Evolutionary conservation across 2,888 invertebrate genomes (phyloP).

Genomic region (Spodoptera picta): DNA sequence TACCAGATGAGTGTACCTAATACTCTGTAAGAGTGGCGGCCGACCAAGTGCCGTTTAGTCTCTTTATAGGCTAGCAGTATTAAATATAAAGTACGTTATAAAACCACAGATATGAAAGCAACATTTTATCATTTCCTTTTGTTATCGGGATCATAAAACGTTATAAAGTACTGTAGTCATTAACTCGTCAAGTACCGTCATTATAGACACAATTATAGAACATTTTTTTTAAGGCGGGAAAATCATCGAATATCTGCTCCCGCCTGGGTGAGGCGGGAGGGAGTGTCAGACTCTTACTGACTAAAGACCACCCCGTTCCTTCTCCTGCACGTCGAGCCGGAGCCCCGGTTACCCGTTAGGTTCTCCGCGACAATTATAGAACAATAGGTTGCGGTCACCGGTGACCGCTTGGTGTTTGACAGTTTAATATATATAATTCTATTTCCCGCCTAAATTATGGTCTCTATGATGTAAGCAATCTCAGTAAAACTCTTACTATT

Average conservation of each 20-base stretch:
- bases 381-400: too few species aligned
- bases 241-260: too few species aligned
- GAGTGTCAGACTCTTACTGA: too few species aligned
- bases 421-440: conserved; percentile 44
- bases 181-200: too few species aligned
- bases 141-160: conserved; percentile 30
- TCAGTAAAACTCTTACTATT: conserved; percentile 77
- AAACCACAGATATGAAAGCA: conserved; percentile 31
- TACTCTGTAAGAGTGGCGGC: background rate
- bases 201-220: too few species aligned
- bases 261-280: too few species aligned
- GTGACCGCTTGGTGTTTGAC: too few species aligned
- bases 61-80: conserved; percentile 19
- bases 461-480: conserved; percentile 82
- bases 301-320: too few species aligned
- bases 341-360: too few species aligned
- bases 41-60: conserved; percentile 14
- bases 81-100: conserved; percentile 34
- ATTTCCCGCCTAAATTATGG: conserved; percentile 84
- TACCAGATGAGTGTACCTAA: conserved; percentile 9
- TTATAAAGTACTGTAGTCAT: conserved; percentile 42
- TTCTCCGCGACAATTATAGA: too few species aligned
- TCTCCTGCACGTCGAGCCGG: too few species aligned
- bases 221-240: too few species aligned
- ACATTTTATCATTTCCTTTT: conserved; percentile 46